phyloP scores from a whole-genome alignment of 2,888 invertebrate species.

The Cerceris ruficornis region DNA sequence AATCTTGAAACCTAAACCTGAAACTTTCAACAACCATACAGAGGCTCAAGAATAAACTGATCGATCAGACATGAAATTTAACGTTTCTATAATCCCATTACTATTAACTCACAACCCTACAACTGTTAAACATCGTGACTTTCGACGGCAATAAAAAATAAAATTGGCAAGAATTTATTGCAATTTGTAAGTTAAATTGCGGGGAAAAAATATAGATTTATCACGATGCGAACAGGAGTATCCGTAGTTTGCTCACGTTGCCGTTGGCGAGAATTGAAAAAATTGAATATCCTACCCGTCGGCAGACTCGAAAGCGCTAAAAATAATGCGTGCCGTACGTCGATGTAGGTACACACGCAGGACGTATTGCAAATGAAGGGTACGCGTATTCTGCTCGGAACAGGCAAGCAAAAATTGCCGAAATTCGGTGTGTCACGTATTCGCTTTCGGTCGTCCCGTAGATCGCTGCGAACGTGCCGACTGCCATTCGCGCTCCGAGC shows the following conservation, averaged over 20 bases:
- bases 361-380: conserved; percentile 13
- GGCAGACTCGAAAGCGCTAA: conserved; percentile 16
- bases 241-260: conserved; percentile 22
- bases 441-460: not conserved
- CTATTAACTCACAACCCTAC: no score
- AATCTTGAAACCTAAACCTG: no score
- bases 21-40: no score
- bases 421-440: conserved; percentile 43
- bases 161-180: not conserved
- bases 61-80: no score
- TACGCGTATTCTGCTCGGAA: conserved; percentile 1
- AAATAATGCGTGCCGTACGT: conserved; percentile 40
- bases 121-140: no score
- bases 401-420: conserved; percentile 17
- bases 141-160: no score
- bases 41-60: no score
- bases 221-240: not conserved
- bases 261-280: conserved; percentile 13
- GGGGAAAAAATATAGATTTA: not conserved
- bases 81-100: no score
- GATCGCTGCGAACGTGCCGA: conserved; percentile 42
- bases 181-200: conserved; percentile 17
- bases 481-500: conserved; percentile 26
- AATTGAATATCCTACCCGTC: conserved; percentile 29
- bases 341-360: not conserved